Evolutionary conservation across 2,888 invertebrate genomes (phyloP).

Genomic region (Mimachlamys varia): DNA sequence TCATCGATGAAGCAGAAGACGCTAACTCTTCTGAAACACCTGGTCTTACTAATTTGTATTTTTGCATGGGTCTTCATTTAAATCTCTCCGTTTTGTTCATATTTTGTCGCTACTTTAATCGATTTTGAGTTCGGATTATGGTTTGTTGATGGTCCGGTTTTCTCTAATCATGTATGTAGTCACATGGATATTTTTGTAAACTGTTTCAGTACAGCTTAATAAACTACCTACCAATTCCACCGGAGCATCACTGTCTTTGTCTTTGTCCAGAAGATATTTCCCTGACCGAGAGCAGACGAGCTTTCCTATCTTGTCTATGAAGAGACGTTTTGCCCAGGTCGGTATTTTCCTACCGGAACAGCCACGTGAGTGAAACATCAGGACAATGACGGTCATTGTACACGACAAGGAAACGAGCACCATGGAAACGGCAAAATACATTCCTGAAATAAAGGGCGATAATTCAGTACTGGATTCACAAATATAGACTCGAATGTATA

Average conservation of each 20-base stretch:
- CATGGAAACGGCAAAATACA: constrained; percentile 56
- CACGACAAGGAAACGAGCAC: constrained; percentile 55
- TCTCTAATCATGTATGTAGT: no score
- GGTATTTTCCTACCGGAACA: constrained; percentile 42
- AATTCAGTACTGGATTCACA: no score
- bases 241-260: background rate
- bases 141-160: no score
- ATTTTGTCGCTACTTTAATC: no score
- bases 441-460: constrained; percentile 44
- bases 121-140: no score
- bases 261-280: background rate
- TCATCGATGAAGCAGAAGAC: no score
- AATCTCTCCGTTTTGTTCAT: no score
- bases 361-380: constrained; percentile 50
- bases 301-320: constrained; percentile 38
- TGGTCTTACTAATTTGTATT: no score
- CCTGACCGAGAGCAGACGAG: constrained; percentile 34
- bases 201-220: background rate
- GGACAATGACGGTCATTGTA: constrained; percentile 53
- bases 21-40: no score
- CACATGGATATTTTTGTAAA: background rate
- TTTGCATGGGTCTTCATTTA: no score
- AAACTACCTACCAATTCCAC: background rate
- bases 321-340: constrained; percentile 41
- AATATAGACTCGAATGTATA: no score